Base-by-base conservation (phyloP, 2,797 vertebrate species). In the Takifugu ocellatus region DNA sequence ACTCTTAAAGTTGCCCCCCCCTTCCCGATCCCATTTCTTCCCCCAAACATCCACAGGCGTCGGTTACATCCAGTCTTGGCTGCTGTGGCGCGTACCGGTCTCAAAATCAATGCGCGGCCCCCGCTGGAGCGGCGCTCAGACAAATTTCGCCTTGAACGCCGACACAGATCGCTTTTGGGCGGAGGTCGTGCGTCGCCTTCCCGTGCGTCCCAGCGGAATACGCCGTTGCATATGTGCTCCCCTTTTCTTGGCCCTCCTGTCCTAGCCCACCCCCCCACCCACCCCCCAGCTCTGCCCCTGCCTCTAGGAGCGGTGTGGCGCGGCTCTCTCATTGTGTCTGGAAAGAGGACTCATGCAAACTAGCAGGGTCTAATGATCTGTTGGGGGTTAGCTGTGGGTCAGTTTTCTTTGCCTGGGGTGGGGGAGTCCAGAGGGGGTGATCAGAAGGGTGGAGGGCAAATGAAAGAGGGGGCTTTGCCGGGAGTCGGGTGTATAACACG, bases 281-380 rank as follows among this genome's bases (percentile, higher is more conserved):
- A 59, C 53, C 44, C 50, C 26, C 57, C 59, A 45, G 59, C 53
- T 59, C 61, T 55, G 52, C 53, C 33, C 66, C 49, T 44, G 59
- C 55, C 26, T 58, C 45, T 7, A 58, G 58, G 53, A 62, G 52
- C 14, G 43, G 60, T 51, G 47, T 60, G 39, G 54, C 61, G 33
- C 54, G 27, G 65, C 48, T 68, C 76, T 74, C 59, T 74, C 79
- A 82, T 83, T 85, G 80, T 84, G 68, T 79, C 74, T 77, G 25
- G 51, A 80, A 67, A 68, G 36, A 29, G 46, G 77, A 73, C 64
- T 59, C 69, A 89, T 85, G 77, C 75, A 84, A 83, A 88, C 72
- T 66, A 66, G 72, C 27, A 44, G 55, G 58, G 68, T 62, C 62
- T 74, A 74, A 81, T 77, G 75, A 72, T 82, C 55, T 10, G 16